Evolutionary conservation across 2,888 invertebrate species (phyloP), one percentile per base, ranked within the genome.

Genomic region (Beris morrisii): DNA sequence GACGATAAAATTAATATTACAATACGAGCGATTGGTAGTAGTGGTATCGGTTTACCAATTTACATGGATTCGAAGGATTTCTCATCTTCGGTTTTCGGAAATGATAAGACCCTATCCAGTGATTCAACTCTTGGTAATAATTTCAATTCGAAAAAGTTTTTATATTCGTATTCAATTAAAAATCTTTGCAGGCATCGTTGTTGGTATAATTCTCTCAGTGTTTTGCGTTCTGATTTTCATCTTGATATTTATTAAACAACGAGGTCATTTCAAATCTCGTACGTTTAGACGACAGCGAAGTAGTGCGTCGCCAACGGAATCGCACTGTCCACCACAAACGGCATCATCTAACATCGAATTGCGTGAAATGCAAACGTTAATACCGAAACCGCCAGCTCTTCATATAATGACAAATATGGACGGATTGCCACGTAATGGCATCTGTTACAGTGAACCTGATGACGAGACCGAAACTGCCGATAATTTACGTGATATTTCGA

Each of bases 331-430:
- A 56, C 38, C 45, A 56, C 59, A 57, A 61, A 32, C 64, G 7
- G 9, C 67, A 38, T 74, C 75, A 53, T 75, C 78, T 1, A 71
- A 76, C 69, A 76, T 77, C 66, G 80, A 81, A 63, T 76, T 77
- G 32, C 79, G 80, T 66, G 81, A 81, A 73, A 80, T 81, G 79
- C 81, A 81, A 71, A 81, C 79, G 2, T 72, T 81, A 5, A 81
- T 81, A 67, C 79, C 79, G 3, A 61, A 65, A 43, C 38, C 67
- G 12, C 22, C 50, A 9, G 46, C 45, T 7, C 15, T 59, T n/a
- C 54, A 64, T 12, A 65, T 65, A 56, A 59, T 58, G 4, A n/a
- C 52, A 13, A 38, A 59, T 53, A 72, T 61, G 30, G 65, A 67
- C n/a, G 68, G 73, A 45, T 30, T 78, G 65, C 75, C 79, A 43